Evolutionary conservation across 64 coral and sea anemone genomes (phyloP).

Genomic region (Pocillopora verrucosa): DNA sequence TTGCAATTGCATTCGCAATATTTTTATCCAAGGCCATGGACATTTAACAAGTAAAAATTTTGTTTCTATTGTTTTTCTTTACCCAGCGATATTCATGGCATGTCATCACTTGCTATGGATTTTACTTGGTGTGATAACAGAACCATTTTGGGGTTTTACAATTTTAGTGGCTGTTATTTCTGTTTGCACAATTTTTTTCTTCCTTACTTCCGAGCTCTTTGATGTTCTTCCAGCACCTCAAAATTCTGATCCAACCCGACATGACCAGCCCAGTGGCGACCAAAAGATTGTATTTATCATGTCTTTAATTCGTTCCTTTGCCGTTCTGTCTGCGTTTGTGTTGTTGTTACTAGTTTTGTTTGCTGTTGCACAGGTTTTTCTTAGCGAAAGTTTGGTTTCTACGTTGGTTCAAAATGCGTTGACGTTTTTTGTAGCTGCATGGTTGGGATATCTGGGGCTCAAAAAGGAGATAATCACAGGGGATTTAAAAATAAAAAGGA

Average conservation of each 20-base stretch:
- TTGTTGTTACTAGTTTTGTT: background rate
- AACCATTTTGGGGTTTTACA: constrained; percentile 22
- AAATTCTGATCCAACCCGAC: too few species aligned
- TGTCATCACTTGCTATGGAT: constrained; percentile 29
- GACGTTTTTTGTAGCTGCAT: background rate
- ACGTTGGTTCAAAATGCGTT: background rate
- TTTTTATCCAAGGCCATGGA: background rate
- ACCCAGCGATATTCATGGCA: constrained; percentile 25
- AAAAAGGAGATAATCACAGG: background rate
- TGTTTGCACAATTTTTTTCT: background rate
- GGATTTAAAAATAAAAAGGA: background rate
- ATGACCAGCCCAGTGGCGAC: too few species aligned
- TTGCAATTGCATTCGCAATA: too few species aligned
- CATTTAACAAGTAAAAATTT: background rate
- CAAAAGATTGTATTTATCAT: background rate
- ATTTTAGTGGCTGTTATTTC: background rate
- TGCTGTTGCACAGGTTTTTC: background rate
- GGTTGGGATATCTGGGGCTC: background rate
- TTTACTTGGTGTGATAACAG: constrained; percentile 23
- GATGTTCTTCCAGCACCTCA: too few species aligned
- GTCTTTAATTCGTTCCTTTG: background rate
- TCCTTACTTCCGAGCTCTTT: background rate
- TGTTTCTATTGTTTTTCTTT: background rate
- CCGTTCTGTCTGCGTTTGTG: background rate
- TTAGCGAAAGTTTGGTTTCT: background rate